A percentile compares a stretch with the other conserved stretches of the same genome.
These are phyloP conservation scores for Prinia subflava DNA, from an alignment of 2,113 vertebrate genomes.

Conservation along the genomic window DNA sequence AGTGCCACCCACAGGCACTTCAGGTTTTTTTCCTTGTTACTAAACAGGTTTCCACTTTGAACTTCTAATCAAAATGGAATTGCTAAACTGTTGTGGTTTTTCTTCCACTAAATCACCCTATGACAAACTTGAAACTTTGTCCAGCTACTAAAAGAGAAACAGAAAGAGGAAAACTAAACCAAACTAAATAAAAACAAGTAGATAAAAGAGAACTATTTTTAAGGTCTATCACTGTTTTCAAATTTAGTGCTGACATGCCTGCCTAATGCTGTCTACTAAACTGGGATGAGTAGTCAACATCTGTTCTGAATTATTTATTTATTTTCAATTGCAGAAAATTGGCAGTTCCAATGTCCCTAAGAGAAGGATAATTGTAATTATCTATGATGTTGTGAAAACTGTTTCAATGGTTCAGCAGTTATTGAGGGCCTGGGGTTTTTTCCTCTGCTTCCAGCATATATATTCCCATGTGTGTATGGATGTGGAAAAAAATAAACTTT, in stretches of 20 bases:
- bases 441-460: background rate
- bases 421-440: background rate
- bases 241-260: slow-evolving; percentile 22
- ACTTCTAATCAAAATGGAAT: background rate
- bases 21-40: background rate
- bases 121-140: background rate
- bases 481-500: background rate
- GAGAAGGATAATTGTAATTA: slow-evolving; percentile 71
- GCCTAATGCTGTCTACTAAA: slow-evolving; percentile 46
- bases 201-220: background rate
- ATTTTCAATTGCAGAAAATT: slow-evolving; percentile 53
- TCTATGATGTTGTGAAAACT: slow-evolving; percentile 63
- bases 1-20: slow-evolving; percentile 23
- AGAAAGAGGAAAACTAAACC: background rate
- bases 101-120: background rate
- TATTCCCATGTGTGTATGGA: background rate
- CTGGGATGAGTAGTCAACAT: slow-evolving; percentile 48
- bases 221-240: background rate
- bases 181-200: background rate
- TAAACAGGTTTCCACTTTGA: background rate
- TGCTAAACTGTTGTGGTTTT: background rate
- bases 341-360: slow-evolving; percentile 57
- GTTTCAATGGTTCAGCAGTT: slow-evolving; percentile 43
- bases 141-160: background rate
- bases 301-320: slow-evolving; percentile 67